Percentiles rank a stretch among this genome's conserved stretches.
These are phyloP conservation scores for Oryzias melastigma DNA, from an alignment of 2,113 vertebrate species.

Conservation along the genomic window DNA sequence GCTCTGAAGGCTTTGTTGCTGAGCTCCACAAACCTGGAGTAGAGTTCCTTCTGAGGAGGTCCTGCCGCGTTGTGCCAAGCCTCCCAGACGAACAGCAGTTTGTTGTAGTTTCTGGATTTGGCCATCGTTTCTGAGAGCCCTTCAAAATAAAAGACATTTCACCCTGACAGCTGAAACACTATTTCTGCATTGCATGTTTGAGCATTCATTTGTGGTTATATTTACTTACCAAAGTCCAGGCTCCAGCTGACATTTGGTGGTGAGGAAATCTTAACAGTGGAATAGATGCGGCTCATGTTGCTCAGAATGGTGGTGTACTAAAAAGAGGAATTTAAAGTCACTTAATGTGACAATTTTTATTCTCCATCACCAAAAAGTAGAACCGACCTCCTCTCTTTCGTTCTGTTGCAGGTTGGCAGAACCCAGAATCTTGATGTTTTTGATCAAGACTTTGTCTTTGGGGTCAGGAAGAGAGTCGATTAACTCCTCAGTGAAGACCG, in stretches of 20 bases:
- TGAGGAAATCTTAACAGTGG: conserved; percentile 86
- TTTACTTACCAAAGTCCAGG: conserved; percentile 86
- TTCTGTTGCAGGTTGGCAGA: conserved; percentile 82
- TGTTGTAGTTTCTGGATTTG: conserved; percentile 86
- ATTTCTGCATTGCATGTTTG: not conserved
- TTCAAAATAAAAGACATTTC: conserved; percentile 54
- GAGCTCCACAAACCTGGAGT: conserved; percentile 82
- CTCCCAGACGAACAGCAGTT: conserved; percentile 90
- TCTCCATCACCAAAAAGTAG: too few relatives aligned
- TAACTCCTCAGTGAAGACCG: conserved; percentile 36
- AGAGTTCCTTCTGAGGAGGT: conserved; percentile 76
- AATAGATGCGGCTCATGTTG: conserved; percentile 90
- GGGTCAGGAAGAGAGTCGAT: conserved; percentile 69
- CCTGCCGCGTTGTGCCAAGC: conserved; percentile 89
- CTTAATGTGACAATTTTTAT: not conserved
- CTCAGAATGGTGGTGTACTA: conserved; percentile 92
- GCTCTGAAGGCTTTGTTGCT: conserved; percentile 83
- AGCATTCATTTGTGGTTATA: too few relatives aligned
- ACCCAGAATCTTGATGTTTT: conserved; percentile 81
- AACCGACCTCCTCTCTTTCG: conserved; percentile 81
- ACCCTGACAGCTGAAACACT: not conserved
- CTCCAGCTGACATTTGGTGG: conserved; percentile 82
- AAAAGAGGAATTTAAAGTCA: not conserved
- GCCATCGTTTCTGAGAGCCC: conserved; percentile 88
- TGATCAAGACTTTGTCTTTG: conserved; percentile 76